Percentiles rank a stretch among this genome's conserved stretches.
Conservation (phyloP, 2,113 vertebrate species). For the Psittacus erithacus region DNA sequence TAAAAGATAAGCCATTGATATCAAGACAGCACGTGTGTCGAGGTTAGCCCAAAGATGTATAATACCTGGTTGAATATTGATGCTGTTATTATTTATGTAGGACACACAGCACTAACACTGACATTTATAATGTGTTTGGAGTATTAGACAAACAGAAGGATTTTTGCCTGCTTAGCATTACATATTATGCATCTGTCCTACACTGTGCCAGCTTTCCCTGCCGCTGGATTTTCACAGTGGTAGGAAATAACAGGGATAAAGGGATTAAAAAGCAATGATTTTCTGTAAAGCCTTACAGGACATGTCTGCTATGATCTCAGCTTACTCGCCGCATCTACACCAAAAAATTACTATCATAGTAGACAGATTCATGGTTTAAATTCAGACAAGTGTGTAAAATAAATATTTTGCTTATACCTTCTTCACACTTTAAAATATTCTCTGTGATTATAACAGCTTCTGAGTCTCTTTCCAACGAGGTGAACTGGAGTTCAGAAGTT, state of each 20-base stretch:
- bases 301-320: slow-evolving; percentile 62
- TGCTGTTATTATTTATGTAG: slow-evolving; percentile 29
- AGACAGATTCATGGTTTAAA: slow-evolving; percentile 48
- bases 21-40: neutral
- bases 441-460: neutral
- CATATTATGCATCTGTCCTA: slow-evolving; percentile 31
- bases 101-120: neutral
- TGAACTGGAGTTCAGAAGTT: slow-evolving; percentile 43
- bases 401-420: slow-evolving; percentile 40
- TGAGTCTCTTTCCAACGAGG: neutral
- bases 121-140: slow-evolving; percentile 35
- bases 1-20: neutral
- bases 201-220: slow-evolving; percentile 32
- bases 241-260: slow-evolving; percentile 63
- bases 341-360: neutral
- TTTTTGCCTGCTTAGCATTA: slow-evolving; percentile 47
- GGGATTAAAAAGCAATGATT: slow-evolving; percentile 69
- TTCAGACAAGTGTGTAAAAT: slow-evolving; percentile 51
- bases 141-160: slow-evolving; percentile 34
- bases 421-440: neutral
- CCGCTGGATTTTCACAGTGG: slow-evolving; percentile 42
- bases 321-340: slow-evolving; percentile 41
- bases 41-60: neutral
- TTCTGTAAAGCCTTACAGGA: slow-evolving; percentile 56
- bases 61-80: neutral